phyloP scores from a whole-genome alignment of 2,797 vertebrate genomes.

The Anabas testudineus region DNA sequence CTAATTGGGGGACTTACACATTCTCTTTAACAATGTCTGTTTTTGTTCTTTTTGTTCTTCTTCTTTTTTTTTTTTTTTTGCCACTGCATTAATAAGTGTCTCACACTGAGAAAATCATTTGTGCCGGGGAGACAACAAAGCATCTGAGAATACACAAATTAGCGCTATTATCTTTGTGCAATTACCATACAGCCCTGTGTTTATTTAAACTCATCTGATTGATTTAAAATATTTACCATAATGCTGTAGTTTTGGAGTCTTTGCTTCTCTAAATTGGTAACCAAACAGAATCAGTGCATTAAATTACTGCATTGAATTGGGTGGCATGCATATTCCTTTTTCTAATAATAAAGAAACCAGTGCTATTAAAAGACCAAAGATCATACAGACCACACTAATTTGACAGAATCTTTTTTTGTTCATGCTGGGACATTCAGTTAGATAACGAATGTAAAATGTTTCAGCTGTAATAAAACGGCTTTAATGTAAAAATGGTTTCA shows the following conservation, averaged over 20 bases:
- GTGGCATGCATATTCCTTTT: conserved; percentile 48
- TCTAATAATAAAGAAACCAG: conserved; percentile 36
- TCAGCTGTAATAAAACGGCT: conserved; percentile 3
- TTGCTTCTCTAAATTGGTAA: conserved; percentile 65
- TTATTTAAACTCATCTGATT: conserved; percentile 79
- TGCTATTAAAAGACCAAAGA: conserved; percentile 35
- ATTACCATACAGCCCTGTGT: conserved; percentile 79
- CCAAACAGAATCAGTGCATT: conserved; percentile 70
- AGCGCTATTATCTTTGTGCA: conserved; percentile 80
- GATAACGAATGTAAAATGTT: conserved; percentile 33
- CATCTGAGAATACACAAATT: conserved; percentile 84
- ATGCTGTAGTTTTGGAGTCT: conserved; percentile 64
- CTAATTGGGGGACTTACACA: conserved; percentile 85
- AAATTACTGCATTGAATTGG: conserved; percentile 66
- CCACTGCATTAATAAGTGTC: conserved; percentile 80
- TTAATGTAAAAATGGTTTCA: not conserved
- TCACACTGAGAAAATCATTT: conserved; percentile 85
- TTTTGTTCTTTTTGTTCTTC: conserved; percentile 71
- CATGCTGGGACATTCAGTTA: conserved; percentile 9
- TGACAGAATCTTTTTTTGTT: conserved; percentile 10
- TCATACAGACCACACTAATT: conserved; percentile 28
- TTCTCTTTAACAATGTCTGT: conserved; percentile 84
- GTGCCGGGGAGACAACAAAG: conserved; percentile 80
- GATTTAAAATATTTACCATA: conserved; percentile 83
- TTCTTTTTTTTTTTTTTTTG: conserved; percentile 71